phyloP scores from a whole-genome alignment of 2,113 vertebrate species.

The Sitta europaea region DNA sequence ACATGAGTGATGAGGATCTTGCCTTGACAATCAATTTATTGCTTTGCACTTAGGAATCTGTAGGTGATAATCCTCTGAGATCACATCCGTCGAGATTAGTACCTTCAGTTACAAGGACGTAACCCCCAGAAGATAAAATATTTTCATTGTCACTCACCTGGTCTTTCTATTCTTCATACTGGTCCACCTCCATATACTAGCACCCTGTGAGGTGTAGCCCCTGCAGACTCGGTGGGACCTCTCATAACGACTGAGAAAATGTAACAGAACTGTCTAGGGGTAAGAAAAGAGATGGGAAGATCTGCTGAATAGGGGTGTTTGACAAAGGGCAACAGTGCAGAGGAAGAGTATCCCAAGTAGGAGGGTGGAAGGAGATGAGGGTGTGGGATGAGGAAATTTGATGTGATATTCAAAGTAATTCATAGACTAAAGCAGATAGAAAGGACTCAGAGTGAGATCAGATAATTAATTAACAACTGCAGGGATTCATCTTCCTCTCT shows the following conservation, averaged over 20 bases:
- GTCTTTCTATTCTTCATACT: background rate
- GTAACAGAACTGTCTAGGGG: background rate
- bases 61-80: background rate
- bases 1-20: background rate
- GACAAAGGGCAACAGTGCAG: background rate
- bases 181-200: background rate
- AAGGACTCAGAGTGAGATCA: slow-evolving; percentile 29
- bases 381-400: background rate
- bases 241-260: background rate
- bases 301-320: background rate
- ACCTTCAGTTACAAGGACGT: background rate
- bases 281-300: background rate
- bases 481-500: background rate
- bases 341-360: background rate
- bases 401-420: background rate
- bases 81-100: background rate
- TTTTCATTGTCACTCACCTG: background rate
- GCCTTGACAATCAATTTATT: background rate
- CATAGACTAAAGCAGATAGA: slow-evolving; percentile 30
- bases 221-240: background rate
- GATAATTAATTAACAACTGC: slow-evolving; percentile 54
- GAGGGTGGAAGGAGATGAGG: background rate
- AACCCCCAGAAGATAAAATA: background rate
- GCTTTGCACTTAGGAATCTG: background rate
- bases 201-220: background rate